phyloP scores from a whole-genome alignment of 2,113 vertebrate species.

The Ramphastos sulfuratus region DNA sequence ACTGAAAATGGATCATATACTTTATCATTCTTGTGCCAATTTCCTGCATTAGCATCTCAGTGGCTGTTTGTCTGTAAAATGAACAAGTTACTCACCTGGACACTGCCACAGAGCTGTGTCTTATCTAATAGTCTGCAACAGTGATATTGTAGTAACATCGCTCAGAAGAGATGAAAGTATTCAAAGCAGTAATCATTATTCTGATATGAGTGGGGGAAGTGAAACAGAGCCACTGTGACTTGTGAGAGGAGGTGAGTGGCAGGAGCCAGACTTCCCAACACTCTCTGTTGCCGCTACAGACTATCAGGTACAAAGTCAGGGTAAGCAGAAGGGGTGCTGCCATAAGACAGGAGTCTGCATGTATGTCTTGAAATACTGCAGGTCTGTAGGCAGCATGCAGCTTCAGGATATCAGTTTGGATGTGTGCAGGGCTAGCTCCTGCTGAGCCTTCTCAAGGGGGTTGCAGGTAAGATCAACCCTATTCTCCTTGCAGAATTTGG shows the following conservation, averaged over 20 bases:
- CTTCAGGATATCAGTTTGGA: not conserved
- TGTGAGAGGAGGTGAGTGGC: not conserved
- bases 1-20: not conserved
- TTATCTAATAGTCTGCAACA: not conserved
- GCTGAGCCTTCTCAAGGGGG: not conserved
- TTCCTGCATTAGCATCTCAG: not conserved
- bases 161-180: not conserved
- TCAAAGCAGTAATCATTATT: not conserved
- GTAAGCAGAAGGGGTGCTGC: not conserved
- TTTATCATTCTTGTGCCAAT: not conserved
- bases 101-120: not conserved
- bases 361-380: no score
- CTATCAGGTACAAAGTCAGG: not conserved
- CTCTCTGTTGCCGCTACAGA: fast-evolving
- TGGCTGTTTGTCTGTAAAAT: not conserved
- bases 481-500: not conserved
- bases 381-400: fast-evolving
- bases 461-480: not conserved
- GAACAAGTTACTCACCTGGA: not conserved
- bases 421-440: not conserved
- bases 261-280: fast-evolving
- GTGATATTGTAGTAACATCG: not conserved
- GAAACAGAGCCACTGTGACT: not conserved
- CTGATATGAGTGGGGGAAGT: not conserved
- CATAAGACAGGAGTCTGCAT: fast-evolving